These are phyloP conservation scores for Drosophila testacea DNA, from an alignment of 2,888 invertebrate genomes.

Conservation along the genomic window DNA sequence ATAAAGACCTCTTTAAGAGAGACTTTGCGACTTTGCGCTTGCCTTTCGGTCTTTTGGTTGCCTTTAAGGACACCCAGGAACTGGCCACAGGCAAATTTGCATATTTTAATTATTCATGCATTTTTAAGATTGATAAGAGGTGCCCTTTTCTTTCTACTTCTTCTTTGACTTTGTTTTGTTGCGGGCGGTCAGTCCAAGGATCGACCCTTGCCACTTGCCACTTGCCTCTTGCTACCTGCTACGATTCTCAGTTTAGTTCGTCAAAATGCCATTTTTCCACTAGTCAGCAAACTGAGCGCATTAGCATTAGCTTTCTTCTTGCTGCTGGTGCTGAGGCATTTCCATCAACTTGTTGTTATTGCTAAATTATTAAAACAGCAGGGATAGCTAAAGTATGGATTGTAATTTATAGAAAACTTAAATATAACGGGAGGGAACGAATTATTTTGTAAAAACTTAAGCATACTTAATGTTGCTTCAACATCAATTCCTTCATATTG, in stretches of 20 bases:
- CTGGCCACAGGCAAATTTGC: slow-evolving; percentile 73
- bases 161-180: slow-evolving; percentile 4
- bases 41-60: slow-evolving; percentile 25
- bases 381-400: slow-evolving; percentile 23
- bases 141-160: slow-evolving; percentile 30
- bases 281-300: slow-evolving; percentile 18
- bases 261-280: slow-evolving; percentile 33
- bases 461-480: background rate
- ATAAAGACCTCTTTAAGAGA: slow-evolving; percentile 36
- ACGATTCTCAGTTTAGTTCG: slow-evolving; percentile 7
- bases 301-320: slow-evolving; percentile 37
- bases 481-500: background rate
- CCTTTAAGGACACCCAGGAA: slow-evolving; percentile 53
- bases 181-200: slow-evolving; percentile 11
- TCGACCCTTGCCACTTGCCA: slow-evolving; percentile 27
- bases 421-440: background rate
- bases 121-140: slow-evolving; percentile 80
- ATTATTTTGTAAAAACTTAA: background rate
- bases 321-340: slow-evolving; percentile 23
- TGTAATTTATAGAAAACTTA: slow-evolving; percentile 14
- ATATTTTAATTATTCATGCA: slow-evolving; percentile 79
- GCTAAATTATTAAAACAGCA: slow-evolving; percentile 55
- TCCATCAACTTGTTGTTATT: slow-evolving; percentile 46
- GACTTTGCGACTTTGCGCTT: slow-evolving; percentile 63
- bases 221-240: slow-evolving; percentile 5